Percentiles rank a stretch among this genome's conserved stretches.
phyloP scores from a whole-genome alignment of 1,140 invertebrate genomes.

The Zaprionus taronus region DNA sequence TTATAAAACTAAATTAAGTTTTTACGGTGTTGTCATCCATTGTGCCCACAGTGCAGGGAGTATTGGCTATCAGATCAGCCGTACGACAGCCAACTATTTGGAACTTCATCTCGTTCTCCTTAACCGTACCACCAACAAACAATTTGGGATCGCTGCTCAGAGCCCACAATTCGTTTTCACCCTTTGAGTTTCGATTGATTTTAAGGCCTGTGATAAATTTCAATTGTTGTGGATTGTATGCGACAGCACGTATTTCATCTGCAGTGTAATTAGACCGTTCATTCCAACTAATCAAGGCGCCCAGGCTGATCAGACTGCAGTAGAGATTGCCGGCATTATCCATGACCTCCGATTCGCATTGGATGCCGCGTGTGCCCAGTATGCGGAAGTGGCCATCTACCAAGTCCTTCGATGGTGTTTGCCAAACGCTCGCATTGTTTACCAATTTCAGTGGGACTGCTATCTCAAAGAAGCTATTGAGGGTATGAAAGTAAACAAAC shows the following conservation, averaged over 20 bases:
- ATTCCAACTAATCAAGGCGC: slow-evolving; percentile 61
- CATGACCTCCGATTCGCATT: slow-evolving; percentile 86
- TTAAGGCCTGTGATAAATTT: slow-evolving; percentile 90
- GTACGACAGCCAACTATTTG: slow-evolving; percentile 86
- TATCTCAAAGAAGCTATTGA: slow-evolving; percentile 90
- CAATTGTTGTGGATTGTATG: slow-evolving; percentile 85
- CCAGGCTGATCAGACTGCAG: slow-evolving; percentile 73
- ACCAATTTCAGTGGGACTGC: slow-evolving; percentile 88
- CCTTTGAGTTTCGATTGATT: slow-evolving; percentile 86
- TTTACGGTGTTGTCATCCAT: background rate
- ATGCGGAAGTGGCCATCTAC: slow-evolving; percentile 41
- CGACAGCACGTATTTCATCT: slow-evolving; percentile 72
- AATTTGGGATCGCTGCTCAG: slow-evolving; percentile 88
- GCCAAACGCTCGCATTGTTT: slow-evolving; percentile 86
- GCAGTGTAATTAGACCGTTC: slow-evolving; percentile 63
- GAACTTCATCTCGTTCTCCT: slow-evolving; percentile 87
- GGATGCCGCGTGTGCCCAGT: slow-evolving; percentile 75
- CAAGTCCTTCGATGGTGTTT: background rate
- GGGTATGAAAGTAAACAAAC: slow-evolving; percentile 90
- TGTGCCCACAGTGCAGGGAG: slow-evolving; percentile 65
- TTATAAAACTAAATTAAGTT: slow-evolving; percentile 4
- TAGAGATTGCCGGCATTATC: slow-evolving; percentile 86
- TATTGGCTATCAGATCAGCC: slow-evolving; percentile 70
- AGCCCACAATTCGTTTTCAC: slow-evolving; percentile 80
- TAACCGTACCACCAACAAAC: slow-evolving; percentile 85